These are phyloP conservation scores for Axea sp. DNA, from an alignment of 2,888 invertebrate species.

Conservation along the genomic window DNA sequence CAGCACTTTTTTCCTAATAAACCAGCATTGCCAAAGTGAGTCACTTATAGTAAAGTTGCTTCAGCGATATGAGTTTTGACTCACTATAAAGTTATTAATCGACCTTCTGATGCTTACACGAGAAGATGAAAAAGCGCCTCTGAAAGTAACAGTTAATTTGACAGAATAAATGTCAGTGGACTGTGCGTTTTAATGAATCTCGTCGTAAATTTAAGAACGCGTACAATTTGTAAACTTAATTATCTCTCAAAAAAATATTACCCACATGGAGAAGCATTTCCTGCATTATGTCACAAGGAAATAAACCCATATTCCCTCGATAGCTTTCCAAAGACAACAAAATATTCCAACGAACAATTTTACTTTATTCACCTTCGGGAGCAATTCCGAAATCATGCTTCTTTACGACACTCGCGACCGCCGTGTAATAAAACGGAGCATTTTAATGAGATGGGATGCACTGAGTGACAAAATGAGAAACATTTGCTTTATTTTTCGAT, in stretches of 20 bases:
- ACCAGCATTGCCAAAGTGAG: constrained; percentile 14
- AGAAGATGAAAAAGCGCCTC: neutral
- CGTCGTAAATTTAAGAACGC: too few species aligned
- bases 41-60: constrained; percentile 20
- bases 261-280: neutral
- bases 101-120: too few species aligned
- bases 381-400: constrained; percentile 23
- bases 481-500: constrained; percentile 6
- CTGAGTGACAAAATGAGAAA: constrained; percentile 26
- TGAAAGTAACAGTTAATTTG: too few species aligned
- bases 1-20: constrained; percentile 13
- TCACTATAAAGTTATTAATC: constrained; percentile 11
- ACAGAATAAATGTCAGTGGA: too few species aligned
- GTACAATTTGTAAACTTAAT: too few species aligned
- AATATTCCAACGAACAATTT: constrained; percentile 21
- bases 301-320: constrained; percentile 3
- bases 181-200: too few species aligned
- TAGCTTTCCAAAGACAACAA: constrained; percentile 11
- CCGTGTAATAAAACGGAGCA: constrained; percentile 39
- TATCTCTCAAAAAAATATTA: constrained; percentile 11
- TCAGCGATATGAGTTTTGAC: constrained; percentile 33
- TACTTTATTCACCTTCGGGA: constrained; percentile 29
- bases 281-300: constrained; percentile 3
- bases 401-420: constrained; percentile 19
- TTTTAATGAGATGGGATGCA: constrained; percentile 47